These are phyloP conservation scores for Brachymystax lenok DNA, from an alignment of 2,797 vertebrate genomes.

Conservation along the genomic window DNA sequence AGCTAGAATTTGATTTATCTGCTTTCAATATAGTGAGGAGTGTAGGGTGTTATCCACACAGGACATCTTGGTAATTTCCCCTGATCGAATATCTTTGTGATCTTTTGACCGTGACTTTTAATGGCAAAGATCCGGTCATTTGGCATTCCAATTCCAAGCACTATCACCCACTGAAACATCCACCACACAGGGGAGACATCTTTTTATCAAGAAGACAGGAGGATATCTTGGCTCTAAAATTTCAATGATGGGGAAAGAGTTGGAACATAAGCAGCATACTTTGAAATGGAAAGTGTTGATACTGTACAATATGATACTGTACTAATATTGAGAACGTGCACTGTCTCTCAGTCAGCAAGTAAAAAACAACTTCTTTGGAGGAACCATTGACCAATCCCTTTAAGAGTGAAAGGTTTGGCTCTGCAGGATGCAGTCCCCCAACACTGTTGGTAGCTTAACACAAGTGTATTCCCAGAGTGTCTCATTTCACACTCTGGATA, in stretches of 20 bases:
- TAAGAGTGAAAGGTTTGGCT: conserved; percentile 89
- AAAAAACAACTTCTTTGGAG: background rate
- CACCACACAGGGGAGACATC: conserved; percentile 84
- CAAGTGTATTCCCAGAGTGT: conserved; percentile 95
- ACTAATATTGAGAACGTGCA: conserved; percentile 15
- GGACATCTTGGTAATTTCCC: conserved; percentile 93
- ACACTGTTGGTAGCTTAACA: conserved; percentile 90
- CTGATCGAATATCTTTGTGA: conserved; percentile 93
- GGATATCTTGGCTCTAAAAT: conserved; percentile 91
- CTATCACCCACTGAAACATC: conserved; percentile 89
- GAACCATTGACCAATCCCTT: conserved; percentile 83
- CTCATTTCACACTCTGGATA: conserved; percentile 80
- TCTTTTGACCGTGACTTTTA: conserved; percentile 96
- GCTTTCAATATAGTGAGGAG: conserved; percentile 90
- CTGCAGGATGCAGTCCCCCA: conserved; percentile 93
- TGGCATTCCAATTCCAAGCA: conserved; percentile 94
- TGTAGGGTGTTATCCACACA: conserved; percentile 86
- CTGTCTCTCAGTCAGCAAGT: conserved; percentile 1
- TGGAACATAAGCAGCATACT: conserved; percentile 37
- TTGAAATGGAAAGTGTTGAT: conserved; percentile 14
- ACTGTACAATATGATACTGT: conserved; percentile 11
- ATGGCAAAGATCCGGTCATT: conserved; percentile 88
- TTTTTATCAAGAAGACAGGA: conserved; percentile 93
- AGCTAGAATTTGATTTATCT: conserved; percentile 89
- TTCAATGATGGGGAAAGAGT: conserved; percentile 57